Base-by-base conservation (phyloP, 2,797 vertebrate genomes). In the Zalophus californianus region DNA sequence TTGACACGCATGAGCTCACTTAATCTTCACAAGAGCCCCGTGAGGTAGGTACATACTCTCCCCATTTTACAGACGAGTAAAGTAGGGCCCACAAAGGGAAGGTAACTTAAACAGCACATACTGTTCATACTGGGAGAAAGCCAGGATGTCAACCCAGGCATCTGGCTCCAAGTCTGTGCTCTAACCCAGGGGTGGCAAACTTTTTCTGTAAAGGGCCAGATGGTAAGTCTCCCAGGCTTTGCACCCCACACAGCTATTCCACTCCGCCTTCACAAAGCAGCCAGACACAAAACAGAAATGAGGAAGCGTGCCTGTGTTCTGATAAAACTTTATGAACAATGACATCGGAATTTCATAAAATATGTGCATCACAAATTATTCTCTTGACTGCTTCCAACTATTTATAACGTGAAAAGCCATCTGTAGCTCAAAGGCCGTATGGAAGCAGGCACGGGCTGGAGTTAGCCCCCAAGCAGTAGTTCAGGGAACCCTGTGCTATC, bases 51-150 rank as follows among this genome's bases (percentile, higher is more conserved):
- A 3, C 5, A 20, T 16, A 32, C 2, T 70, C 14, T 56, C 48
- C 38, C 83, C 80, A 56, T 85, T 75, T 95, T n/a, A 95, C 15
- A 79, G 72, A 78, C 8, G 38, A 83, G 78, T 72, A 85, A 66
- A 92, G 48, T 38, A 44, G 27, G 64, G 12, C 7, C 64, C 83
- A 62, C 68, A 84, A 73, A 52, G 48, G 44, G 25, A 64, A 88
- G 44, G 32, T 5, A 78, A 79, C 25, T 32, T 91, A 38, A 86
- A 64, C 41, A 89, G 44, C 27, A 44, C 44, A 3, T 1, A 25
- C 75, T 41, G 32, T 68, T 14, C 72, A 1, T 56, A 41, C 50
- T 44, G 50, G 54, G n/a, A 41, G 3, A 32, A 64, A 79, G 29
- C 58, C 32, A 60, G 80, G 29, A 27, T 38, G 13, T 56, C n/a